phyloP scores from a whole-genome alignment of 1,140 invertebrate species.

The Metaphire vulgaris region DNA sequence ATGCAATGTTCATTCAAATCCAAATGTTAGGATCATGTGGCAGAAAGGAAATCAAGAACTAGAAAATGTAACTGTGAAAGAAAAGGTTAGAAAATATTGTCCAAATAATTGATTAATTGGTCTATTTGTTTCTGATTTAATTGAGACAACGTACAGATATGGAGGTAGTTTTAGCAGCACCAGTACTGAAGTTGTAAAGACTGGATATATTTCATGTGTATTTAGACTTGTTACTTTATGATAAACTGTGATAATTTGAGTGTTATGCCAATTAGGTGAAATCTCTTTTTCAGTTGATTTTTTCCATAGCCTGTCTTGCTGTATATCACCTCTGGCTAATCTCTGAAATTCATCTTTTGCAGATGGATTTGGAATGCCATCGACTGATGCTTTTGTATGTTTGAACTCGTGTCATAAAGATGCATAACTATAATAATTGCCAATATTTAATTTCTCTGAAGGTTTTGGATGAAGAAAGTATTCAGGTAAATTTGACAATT shows the following conservation, averaged over 20 bases:
- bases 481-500: neutral
- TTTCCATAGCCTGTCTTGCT: neutral
- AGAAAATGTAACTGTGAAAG: neutral
- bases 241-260: neutral
- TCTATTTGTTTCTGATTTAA: neutral
- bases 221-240: neutral
- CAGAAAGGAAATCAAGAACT: neutral
- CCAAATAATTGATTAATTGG: neutral
- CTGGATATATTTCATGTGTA: neutral
- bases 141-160: neutral
- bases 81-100: neutral
- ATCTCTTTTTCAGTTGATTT: neutral
- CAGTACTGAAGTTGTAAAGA: neutral
- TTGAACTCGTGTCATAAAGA: no score
- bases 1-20: neutral
- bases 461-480: neutral
- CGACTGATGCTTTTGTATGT: no score
- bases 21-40: neutral
- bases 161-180: neutral
- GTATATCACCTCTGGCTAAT: neutral
- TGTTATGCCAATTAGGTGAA: neutral
- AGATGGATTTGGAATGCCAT: neutral
- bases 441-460: neutral
- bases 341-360: neutral
- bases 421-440: no score